Conservation (phyloP, 2,113 vertebrate species). For the Otolemur garnettii region DNA sequence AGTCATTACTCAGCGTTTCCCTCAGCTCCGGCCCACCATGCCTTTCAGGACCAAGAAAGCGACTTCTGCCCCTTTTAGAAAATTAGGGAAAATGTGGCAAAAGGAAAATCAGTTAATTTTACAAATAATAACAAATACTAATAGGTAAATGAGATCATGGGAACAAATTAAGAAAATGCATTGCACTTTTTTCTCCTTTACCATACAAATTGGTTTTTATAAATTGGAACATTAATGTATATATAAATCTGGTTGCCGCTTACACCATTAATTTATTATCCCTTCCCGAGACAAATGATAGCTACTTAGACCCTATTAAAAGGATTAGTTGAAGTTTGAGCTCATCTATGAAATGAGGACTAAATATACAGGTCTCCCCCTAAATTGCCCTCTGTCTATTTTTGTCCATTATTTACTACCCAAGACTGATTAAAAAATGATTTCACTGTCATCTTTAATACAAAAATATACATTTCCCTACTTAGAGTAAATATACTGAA, state of each 20-base stretch:
- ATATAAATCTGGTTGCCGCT: constrained; percentile 63
- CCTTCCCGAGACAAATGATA: constrained; percentile 64
- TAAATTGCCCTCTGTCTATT: neutral
- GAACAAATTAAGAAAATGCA: constrained; percentile 60
- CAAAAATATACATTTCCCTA: neutral
- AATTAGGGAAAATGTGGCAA: neutral
- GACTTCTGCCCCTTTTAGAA: neutral
- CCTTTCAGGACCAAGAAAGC: neutral
- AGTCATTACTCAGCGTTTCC: constrained; percentile 1
- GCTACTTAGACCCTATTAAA: constrained; percentile 70
- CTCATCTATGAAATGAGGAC: constrained; percentile 39
- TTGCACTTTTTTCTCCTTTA: neutral
- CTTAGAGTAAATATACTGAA: neutral
- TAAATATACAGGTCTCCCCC: neutral
- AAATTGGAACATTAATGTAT: constrained; percentile 73
- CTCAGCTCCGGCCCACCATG: neutral
- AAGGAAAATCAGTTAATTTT: constrained; percentile 65
- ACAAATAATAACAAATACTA: constrained; percentile 67
- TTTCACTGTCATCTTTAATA: neutral
- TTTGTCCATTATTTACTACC: neutral
- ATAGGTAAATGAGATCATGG: constrained; percentile 55
- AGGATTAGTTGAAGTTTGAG: constrained; percentile 66
- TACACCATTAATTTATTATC: constrained; percentile 61
- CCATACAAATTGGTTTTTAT: constrained; percentile 56
- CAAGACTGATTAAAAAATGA: neutral